These are phyloP conservation scores for Tamandua tetradactyla DNA, from an alignment of 2,797 vertebrate genomes.

Conservation along the genomic window DNA sequence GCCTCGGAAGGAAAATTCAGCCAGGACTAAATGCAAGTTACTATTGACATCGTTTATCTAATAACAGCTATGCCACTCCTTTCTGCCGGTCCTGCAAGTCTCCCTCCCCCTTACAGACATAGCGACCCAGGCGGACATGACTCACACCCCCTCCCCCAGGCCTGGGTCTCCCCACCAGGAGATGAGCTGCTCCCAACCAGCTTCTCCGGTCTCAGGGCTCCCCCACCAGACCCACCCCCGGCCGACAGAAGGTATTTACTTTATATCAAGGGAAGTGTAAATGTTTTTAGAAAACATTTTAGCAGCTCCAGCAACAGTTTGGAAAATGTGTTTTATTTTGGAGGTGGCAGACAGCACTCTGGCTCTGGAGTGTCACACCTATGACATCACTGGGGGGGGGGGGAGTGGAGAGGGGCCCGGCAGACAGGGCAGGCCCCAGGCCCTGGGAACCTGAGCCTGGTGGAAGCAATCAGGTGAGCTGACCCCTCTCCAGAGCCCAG, in stretches of 20 bases:
- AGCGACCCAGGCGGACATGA: background rate
- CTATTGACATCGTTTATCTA: background rate
- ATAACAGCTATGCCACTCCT: constrained; percentile 51
- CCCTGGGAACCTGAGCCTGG: background rate
- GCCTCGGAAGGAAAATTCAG: background rate
- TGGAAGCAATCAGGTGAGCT: background rate
- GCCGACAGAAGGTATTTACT: constrained; percentile 54
- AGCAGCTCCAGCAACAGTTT: constrained; percentile 69
- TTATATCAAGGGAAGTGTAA: constrained; percentile 60
- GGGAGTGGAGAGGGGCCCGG: background rate
- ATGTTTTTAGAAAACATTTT: constrained; percentile 33
- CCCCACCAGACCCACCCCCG: background rate
- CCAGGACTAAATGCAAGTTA: background rate
- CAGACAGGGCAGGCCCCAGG: background rate
- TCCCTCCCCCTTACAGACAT: background rate
- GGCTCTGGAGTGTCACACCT: constrained; percentile 59
- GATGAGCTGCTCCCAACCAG: background rate
- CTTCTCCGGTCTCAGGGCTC: background rate
- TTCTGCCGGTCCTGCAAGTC: background rate
- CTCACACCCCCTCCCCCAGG: background rate
- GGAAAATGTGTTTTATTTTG: constrained; percentile 71
- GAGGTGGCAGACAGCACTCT: constrained; percentile 59
- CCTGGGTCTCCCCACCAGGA: background rate
- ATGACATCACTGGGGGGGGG: constrained; percentile 33
- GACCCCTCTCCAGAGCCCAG: background rate